Evolutionary conservation across 2,888 invertebrate genomes (phyloP).

Genomic region (Dusona sp.): DNA sequence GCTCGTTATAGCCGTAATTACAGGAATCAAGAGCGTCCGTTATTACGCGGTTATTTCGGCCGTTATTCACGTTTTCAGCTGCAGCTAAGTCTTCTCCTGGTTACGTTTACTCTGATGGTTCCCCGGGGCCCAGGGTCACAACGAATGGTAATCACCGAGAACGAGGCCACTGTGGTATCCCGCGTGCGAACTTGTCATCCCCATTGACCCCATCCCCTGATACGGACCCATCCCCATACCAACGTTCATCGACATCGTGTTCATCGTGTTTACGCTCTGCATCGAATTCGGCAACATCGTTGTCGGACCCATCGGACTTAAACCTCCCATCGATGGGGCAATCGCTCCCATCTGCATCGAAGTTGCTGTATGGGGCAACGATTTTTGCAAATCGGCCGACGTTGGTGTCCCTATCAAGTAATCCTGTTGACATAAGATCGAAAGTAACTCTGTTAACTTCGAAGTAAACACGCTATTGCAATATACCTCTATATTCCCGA

Average conservation of each 20-base stretch:
- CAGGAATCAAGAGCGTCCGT: not conserved
- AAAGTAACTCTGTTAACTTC: conserved; percentile 5
- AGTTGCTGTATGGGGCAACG: conserved; percentile 82
- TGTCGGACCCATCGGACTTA: conserved; percentile 83
- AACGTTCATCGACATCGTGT: conserved; percentile 83
- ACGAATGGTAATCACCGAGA: conserved; percentile 83
- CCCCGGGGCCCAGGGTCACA: conserved; percentile 84
- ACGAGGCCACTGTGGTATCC: conserved; percentile 83
- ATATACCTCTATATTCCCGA: no score
- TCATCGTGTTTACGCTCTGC: conserved; percentile 83
- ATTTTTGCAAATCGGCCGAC: conserved; percentile 82
- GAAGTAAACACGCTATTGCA: not conserved
- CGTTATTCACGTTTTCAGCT: not conserved
- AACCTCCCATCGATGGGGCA: conserved; percentile 82
- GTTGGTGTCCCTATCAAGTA: conserved; percentile 82
- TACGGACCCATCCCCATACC: conserved; percentile 84
- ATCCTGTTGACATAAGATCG: conserved; percentile 76
- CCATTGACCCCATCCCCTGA: conserved; percentile 83
- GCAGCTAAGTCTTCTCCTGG: conserved; percentile 81
- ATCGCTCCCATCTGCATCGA: conserved; percentile 84
- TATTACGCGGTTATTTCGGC: no score
- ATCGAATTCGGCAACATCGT: conserved; percentile 83
- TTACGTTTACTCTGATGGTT: conserved; percentile 79
- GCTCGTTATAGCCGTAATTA: not conserved
- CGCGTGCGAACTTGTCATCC: conserved; percentile 81